Base-by-base conservation (phyloP, 2,797 vertebrate species). In the Ibycter americanus region DNA sequence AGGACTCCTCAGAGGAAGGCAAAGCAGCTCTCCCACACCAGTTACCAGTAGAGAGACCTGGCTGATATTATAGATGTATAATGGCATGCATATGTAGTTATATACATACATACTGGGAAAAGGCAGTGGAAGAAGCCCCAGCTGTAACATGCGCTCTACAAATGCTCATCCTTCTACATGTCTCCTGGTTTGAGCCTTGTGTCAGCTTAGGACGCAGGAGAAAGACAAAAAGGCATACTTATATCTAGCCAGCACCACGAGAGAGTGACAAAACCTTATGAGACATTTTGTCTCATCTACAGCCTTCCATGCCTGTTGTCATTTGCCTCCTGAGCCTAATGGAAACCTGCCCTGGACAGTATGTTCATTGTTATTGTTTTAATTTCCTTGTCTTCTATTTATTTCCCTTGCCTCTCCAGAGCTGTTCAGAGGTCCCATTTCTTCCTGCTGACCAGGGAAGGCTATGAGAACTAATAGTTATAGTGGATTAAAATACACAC, bases 371-470 rank as follows among this genome's bases (percentile, higher is more conserved):
- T 93, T 95, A 90, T 67, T 95, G 65, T 82, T 95, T 83, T 72
- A 26, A 86, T 93, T 88, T 93, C 87, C 80, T 90, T 76, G 80
- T 38, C 92, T 95, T 90, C 84, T 94, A 94, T 95, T 95, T 97
- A 88, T 96, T 97, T 96, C 94, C 23, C 80, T 90, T 92, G 80
- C 72, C 46, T 82, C 87, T 94, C 86, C 38, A 91, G 87, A 93
- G 89, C 42, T 2, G 0, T 86, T 90, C 46, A 5, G 77, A 86
- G 85, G 87, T 94, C 76, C 76, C 58, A 54, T 90, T 96, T 62
- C 85, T 93, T 91, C 96, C 96, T 93, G 85, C 91, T 91, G 93
- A 47, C 82, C 72, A 63, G 68, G 66, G 76, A 88, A 96, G 56
- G 56, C 87, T 83, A 71, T 79, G 87, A 95, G 95, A 96, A 89